Base-by-base conservation (phyloP, 2,113 vertebrate genomes). In the Lontra canadensis region DNA sequence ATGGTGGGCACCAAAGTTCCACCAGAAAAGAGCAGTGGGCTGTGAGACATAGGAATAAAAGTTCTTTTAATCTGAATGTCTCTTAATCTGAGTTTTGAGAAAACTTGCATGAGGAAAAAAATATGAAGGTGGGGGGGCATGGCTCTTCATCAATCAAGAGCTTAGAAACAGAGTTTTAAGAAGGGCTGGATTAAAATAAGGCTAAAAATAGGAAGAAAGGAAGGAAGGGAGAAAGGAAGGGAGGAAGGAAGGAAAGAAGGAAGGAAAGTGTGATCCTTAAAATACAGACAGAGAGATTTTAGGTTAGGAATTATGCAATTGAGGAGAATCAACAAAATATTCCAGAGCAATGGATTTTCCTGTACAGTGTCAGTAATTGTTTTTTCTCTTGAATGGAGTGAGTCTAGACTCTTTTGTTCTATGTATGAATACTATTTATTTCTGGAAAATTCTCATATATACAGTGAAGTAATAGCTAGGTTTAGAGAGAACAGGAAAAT, bases 221-320 rank as follows among this genome's bases (percentile, higher is more conserved):
- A 31, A 74, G 15, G 7, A 4, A 49, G 6, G 14, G 47, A 49
- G 47, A 13, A 49, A 49, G 47, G 47, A 49, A 49, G 47, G 44
- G 42, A 65, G 25, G 21, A 12, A 88, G 4, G 3, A 31, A 67
- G 26, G 23, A 13, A 90, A 1, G 3, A 25, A 74, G 21, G 31
- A 1, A 93, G 13, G 8, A 6, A 49, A 4, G 3, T 1, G 11
- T 4, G 0, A 0, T 59, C 23, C 39, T 42, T 74, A 8, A 42
- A 39, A 36, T 25, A 84, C 4, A n/a, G 31, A 71, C 3, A 59
- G 13, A 39, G 11, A 21, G 10, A 59, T 79, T 39, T 79, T 88
- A 39, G 39, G 2, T 82, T 39, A 82, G 13, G 3, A 90, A 47
- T 44, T 78, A 49, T 31, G 3, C 7, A 74, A 47, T 20, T 76